Conservation (phyloP, 2,888 invertebrate species). For the Aspidiotus rigidus region DNA sequence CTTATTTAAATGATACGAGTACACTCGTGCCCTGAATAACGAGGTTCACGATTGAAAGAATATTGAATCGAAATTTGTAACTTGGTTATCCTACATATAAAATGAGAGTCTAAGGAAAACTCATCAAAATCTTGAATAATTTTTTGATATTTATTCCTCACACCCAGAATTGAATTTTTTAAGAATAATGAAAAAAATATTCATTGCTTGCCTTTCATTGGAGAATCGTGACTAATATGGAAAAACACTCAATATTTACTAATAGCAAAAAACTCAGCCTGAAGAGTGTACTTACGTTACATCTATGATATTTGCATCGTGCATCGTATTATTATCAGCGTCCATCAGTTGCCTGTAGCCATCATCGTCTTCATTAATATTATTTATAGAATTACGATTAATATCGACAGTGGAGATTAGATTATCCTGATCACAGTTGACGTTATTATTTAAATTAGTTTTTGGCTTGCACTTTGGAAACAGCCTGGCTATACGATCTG, state of each 20-base stretch:
- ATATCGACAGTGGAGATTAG: slow-evolving; percentile 27
- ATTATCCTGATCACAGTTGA: slow-evolving; percentile 10
- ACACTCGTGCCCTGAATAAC: no score
- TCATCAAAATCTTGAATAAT: no score
- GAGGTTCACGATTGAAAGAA: no score
- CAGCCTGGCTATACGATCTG: slow-evolving; percentile 29
- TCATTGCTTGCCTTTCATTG: no score
- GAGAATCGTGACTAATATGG: neutral
- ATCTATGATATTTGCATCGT: slow-evolving; percentile 21
- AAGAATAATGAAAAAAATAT: no score
- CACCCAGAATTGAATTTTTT: no score
- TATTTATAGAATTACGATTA: slow-evolving; percentile 26
- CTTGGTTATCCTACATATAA: no score
- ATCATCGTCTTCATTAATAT: slow-evolving; percentile 21
- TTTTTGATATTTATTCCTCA: no score
- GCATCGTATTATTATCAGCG: slow-evolving; percentile 20
- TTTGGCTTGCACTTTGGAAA: slow-evolving; percentile 32
- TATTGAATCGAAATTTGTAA: no score
- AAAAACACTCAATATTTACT: neutral
- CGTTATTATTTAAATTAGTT: slow-evolving; percentile 3
- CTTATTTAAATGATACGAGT: no score
- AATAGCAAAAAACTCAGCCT: no score
- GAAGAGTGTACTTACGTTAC: slow-evolving; percentile 12
- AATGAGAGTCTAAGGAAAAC: no score
- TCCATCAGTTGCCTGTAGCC: slow-evolving; percentile 27